Evolutionary conservation across 1,140 invertebrate genomes (phyloP), one percentile per base, ranked within the genome.

Genomic region (Drosophila obscura): DNA sequence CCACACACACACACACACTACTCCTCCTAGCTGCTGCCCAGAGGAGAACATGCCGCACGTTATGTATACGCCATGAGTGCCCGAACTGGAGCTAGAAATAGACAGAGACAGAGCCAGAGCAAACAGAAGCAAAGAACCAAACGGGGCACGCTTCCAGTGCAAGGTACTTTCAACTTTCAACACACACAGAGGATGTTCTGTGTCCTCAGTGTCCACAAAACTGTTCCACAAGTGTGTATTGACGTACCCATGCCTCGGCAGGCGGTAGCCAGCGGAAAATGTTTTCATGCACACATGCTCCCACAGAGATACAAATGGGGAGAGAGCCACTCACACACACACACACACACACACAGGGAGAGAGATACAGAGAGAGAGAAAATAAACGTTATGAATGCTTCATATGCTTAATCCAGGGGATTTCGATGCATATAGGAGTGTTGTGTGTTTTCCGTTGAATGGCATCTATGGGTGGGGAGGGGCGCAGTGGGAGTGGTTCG

Each of bases 361-460:
- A 22, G 13, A 31, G 45, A 44, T 44, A 31, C 16, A 71, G 31
- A 44, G 57, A 59, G 46, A 61, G 64, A 53, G 59, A 88, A 82
- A 88, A 89, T 83, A 88, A 88, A 88, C 79, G 83, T 88, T 88
- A 88, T 88, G 83, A 88, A 88, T 88, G 83, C 83, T 88, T 83
- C 83, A 88, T 89, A 88, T 88, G 83, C 84, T 88, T 88, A 88
- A 88, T 88, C 83, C 73, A 88, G 75, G 78, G 82, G 82, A 87
- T 87, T 87, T 87, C 83, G 78, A 88, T 87, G 74, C 82, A 87
- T 88, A 82, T 87, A 78, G 78, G 82, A 87, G 74, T 78, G 68
- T 66, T 46, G 59, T 75, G 49, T 52, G 46, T 8, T 55, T 68
- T 58, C 39, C 52, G 57, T 45, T 43, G 53, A 50, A 65, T 41